phyloP scores from a whole-genome alignment of 1,140 invertebrate species.

The Tribolium madens region DNA sequence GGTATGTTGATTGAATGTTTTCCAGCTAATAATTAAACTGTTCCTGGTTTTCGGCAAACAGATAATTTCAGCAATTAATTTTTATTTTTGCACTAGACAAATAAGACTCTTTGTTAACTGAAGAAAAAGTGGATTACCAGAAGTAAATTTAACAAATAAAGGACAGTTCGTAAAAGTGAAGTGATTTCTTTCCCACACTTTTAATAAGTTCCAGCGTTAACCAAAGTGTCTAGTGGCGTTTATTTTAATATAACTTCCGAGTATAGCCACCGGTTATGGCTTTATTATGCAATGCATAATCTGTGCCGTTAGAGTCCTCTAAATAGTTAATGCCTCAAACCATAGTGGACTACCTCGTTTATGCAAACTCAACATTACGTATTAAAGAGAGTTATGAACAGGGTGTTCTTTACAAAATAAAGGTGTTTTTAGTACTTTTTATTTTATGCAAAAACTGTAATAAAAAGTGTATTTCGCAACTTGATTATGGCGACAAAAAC shows the following conservation, averaged over 20 bases:
- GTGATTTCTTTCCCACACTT: not conserved
- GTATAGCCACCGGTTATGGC: conserved; percentile 32
- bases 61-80: not conserved
- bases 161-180: not conserved
- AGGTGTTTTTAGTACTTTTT: not conserved
- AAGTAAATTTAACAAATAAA: not conserved
- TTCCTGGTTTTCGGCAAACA: conserved; percentile 9
- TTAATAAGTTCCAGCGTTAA: not conserved
- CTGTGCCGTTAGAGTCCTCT: conserved; percentile 31
- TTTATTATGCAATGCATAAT: conserved; percentile 38
- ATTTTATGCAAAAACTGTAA: not conserved
- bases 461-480: not conserved
- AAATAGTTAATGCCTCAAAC: conserved; percentile 35
- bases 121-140: not conserved
- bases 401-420: not conserved
- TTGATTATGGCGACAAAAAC: not conserved
- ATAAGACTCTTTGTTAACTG: not conserved
- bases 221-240: not conserved
- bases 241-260: conserved; percentile 15
- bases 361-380: conserved; percentile 26
- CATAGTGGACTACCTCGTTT: conserved; percentile 37
- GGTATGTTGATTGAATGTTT: conserved; percentile 16
- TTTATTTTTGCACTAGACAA: not conserved
- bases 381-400: conserved; percentile 30
- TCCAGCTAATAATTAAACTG: conserved; percentile 16